Evolutionary conservation across 2,888 invertebrate genomes (phyloP), one percentile per base, ranked within the genome.

Genomic region (Pogonocherus hispidulus): DNA sequence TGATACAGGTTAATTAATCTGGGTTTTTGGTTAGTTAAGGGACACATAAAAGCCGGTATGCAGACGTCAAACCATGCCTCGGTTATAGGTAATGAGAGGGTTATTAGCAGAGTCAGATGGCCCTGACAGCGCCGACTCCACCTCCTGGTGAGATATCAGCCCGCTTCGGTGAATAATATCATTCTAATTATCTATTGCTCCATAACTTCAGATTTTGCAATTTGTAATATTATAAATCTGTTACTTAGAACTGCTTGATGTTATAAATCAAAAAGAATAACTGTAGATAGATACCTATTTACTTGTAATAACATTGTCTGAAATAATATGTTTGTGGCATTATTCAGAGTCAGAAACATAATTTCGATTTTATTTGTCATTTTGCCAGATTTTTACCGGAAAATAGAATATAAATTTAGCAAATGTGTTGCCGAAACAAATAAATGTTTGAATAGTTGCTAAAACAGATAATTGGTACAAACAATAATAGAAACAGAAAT

Each of bases 51-150:
- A 79, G 82, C 77, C 75, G 75, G 75, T 77, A 77, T 76, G 75
- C 78, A 79, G 77, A 80, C 78, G 80, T 81, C 81, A 79, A 81
- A 76, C 78, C 77, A 51, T 49, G 59, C 76, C 81, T 81, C 81
- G 81, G 82, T 82, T 81, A 83, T 81, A 80, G 79, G 81, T 83
- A 83, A 83, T 82, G 82, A 82, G 83, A 80, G 81, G 82, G 82
- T 81, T 82, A 83, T 83, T 83, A 83, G 79, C 77, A 78, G 72
- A 77, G 77, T 74, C 83, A 82, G 80, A 78, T 83, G 83, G 75
- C 63, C 72, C 72, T 81, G 83, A 82, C 83, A 80, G 79, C 72
- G 51, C 69, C 71, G 73, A 79, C 76, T 77, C 74, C 67, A 73
- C 55, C 76, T 73, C 81, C 81, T 70, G 80, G 77, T 73, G 81